Base-by-base conservation (phyloP, 2,113 vertebrate species). In the Festucalex cinctus region DNA sequence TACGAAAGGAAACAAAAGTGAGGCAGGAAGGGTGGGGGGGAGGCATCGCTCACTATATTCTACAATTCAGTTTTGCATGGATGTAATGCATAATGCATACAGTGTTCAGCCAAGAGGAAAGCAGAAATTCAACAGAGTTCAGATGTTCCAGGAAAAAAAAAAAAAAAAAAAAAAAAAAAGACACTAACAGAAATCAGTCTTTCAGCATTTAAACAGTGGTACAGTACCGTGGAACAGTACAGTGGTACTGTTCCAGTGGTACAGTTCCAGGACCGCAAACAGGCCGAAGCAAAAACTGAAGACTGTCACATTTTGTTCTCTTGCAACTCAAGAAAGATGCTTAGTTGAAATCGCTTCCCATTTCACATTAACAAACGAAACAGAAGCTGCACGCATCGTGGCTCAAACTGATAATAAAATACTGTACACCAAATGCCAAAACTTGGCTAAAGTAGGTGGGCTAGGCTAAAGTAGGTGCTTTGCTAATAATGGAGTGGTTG, bases 331-430 rank as follows among this genome's bases (percentile, higher is more conserved):
- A 74, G 16, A 17, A 79, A 74, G 43, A 68, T n/a, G 53, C 32
- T 80, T n/a, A n/a, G n/a, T n/a, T 88, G 82, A 88, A 80, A 87
- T 82, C 60, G 13, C 46, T 1, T 64, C 62, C 65, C 1, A 17
- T 63, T 88, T 91, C 90, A 91, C 90, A 89, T 84, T 71, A 28
- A n/a, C n/a, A 73, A 75, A 63, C 32, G 74, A 36, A n/a, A 78
- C 36, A 65, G 64, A 61, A 83, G 76, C 81, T 84, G 74, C 69
- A 57, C 63, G 32, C 28, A 13, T 26, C 43, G 6, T 69, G 86
- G 81, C 82, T 89, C 76, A 62, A 73, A 68, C 68, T 0, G 3
- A 69, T 22, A 22, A 64, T 66, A 32, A n/a, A n/a, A n/a, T n/a
- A n/a, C n/a, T n/a, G n/a, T 24, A 49, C 63, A 22, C 9, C 6